phyloP scores from a whole-genome alignment of 2,797 vertebrate genomes.

The Coreius guichenoti region DNA sequence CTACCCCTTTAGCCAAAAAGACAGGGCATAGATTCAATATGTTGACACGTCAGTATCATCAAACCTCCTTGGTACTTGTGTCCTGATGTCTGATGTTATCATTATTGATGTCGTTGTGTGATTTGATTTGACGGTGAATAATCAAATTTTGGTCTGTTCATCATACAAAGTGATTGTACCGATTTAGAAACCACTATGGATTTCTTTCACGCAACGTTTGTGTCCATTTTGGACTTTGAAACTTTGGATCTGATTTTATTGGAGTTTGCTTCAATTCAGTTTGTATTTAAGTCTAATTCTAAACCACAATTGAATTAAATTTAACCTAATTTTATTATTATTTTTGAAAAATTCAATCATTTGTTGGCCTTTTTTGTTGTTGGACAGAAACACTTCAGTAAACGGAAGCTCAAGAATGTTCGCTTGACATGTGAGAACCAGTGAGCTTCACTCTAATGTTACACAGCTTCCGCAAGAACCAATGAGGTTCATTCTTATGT shows the following conservation, averaged over 20 bases:
- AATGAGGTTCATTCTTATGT: no score
- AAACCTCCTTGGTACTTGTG: neutral
- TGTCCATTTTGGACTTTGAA: neutral
- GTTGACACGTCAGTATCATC: neutral
- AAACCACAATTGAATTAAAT: neutral
- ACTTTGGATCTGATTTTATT: neutral
- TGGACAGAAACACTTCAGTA: neutral
- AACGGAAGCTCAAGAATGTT: no score
- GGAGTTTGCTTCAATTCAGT: neutral
- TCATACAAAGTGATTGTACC: neutral
- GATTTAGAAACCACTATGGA: neutral
- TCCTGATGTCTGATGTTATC: conserved; percentile 1
- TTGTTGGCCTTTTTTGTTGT: neutral
- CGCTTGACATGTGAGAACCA: no score
- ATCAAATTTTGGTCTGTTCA: neutral
- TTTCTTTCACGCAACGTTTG: neutral
- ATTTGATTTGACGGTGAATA: neutral
- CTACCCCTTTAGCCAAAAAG: neutral
- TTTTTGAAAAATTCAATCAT: neutral
- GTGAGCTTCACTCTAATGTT: no score
- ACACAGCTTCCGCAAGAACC: no score
- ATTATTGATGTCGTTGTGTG: neutral
- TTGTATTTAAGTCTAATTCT: neutral
- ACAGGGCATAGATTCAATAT: neutral
- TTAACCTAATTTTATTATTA: neutral